Conservation (phyloP, 2,113 vertebrate species). For the Tichodroma muraria region DNA sequence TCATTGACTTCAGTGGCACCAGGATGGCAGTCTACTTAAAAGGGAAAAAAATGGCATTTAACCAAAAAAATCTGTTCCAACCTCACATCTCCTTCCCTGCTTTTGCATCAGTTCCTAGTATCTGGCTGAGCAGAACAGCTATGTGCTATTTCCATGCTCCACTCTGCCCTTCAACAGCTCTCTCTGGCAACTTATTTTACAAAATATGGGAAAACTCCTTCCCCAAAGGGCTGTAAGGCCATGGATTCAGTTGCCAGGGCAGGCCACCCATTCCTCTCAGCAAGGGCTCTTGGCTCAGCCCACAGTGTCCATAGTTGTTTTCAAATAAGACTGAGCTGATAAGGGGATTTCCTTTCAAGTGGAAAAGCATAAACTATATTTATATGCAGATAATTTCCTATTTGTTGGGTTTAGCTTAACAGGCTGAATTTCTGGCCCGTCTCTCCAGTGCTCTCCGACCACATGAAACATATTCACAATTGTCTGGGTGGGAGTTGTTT, state of each 20-base stretch:
- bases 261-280: neutral
- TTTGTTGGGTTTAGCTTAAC: neutral
- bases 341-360: conserved; percentile 52
- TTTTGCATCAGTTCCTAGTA: neutral
- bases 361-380: conserved; percentile 42
- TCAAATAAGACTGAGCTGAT: conserved; percentile 42
- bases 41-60: neutral
- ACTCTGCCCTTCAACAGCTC: neutral
- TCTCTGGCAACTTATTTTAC: neutral
- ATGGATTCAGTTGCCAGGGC: neutral
- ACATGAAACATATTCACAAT: conserved; percentile 4
- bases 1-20: neutral
- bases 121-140: neutral
- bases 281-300: conserved; percentile 1
- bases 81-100: neutral
- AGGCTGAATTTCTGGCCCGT: conserved; percentile 12
- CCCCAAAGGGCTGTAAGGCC: neutral
- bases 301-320: neutral
- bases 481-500: neutral
- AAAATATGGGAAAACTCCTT: neutral
- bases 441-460: neutral
- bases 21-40: neutral
- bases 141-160: neutral
- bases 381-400: conserved; percentile 47
- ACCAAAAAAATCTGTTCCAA: neutral